Base-by-base conservation (phyloP, 2,888 invertebrate species). In the Cordilura impudica region DNA sequence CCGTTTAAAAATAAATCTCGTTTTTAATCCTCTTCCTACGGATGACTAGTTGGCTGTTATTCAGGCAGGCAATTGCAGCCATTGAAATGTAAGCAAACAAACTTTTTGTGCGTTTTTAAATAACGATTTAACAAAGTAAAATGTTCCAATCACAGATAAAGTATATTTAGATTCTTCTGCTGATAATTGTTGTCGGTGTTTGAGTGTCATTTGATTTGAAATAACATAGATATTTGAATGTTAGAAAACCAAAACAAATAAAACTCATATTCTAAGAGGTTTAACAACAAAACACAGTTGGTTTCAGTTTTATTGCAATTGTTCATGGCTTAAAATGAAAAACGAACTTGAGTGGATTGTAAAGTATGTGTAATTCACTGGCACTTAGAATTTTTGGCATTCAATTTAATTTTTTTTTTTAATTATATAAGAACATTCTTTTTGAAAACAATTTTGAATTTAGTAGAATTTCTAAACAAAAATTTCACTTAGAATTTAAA, bases 71-170 rank as follows among this genome's bases (percentile, higher is more conserved):
- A 54, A 65, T 65, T 56, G 29, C 5, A 14, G 31, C 63, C 35
- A 72, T 54, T 47, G 54, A 19, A 54, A 54, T 61, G 53, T 54
- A 63, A 71, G 26, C 26, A 49, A 26, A 18, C 39, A 53, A 58
- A 69, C 7, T 45, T 69, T 16, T 31, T 58, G 14, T 58, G 31
- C 31, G 35, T 53, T 71, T n/a, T 71, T 71, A 12, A 61, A 71
- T 53, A 71, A 29, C 51, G 19, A 21, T 71, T 61, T 18, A 18
- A 26, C 43, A 71, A 61, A 71, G 14, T n/a, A 45, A 54, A 61
- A n/a, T 31, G 43, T 51, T 21, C 14, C n/a, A 21, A 23, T 14
- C 6, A n/a, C 7, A 26, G 51, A 26, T 14, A 51, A 51, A 21
- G 4, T 39, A 39, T 39, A 39, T 39, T 39, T 39, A 39, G n/a